Conservation (phyloP, 2,797 vertebrate genomes). For the Lacerta bilineata region DNA sequence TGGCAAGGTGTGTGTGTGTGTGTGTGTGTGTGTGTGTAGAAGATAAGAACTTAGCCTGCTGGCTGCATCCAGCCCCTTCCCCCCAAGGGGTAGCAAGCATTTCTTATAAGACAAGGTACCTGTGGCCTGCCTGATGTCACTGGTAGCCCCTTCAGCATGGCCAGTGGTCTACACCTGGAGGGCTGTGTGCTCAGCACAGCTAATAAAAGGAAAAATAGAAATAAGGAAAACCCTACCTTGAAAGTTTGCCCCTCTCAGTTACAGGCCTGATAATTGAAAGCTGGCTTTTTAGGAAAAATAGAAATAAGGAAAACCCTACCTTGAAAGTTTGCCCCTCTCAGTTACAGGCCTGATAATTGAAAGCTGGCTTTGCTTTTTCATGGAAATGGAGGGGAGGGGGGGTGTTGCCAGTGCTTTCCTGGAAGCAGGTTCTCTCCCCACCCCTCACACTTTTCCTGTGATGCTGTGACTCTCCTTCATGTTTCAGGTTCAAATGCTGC, state of each 20-base stretch:
- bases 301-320: constrained; percentile 40
- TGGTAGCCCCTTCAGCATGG: not conserved
- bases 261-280: constrained; percentile 72
- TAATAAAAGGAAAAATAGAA: not conserved
- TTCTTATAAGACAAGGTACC: no score
- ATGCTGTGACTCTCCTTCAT: constrained; percentile 1
- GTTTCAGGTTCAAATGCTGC: not conserved
- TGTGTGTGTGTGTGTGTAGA: no score
- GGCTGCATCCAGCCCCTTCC: no score
- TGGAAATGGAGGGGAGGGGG: constrained; percentile 64
- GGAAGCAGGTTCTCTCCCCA: no score
- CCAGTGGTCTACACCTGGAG: no score
- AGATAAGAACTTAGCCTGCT: no score
- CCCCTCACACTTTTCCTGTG: constrained; percentile 52
- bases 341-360: constrained; percentile 71
- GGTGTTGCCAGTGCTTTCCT: constrained; percentile 37
- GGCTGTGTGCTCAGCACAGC: no score
- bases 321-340: no score
- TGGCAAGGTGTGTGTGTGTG: no score
- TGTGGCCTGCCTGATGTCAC: no score
- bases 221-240: constrained; percentile 55
- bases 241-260: constrained; percentile 68
- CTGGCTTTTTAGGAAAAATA: constrained; percentile 39
- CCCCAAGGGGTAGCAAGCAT: no score
- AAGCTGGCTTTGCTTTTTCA: constrained; percentile 74